Base-by-base conservation (phyloP, 2,888 invertebrate genomes). In the Leptinotarsa peninsularis region DNA sequence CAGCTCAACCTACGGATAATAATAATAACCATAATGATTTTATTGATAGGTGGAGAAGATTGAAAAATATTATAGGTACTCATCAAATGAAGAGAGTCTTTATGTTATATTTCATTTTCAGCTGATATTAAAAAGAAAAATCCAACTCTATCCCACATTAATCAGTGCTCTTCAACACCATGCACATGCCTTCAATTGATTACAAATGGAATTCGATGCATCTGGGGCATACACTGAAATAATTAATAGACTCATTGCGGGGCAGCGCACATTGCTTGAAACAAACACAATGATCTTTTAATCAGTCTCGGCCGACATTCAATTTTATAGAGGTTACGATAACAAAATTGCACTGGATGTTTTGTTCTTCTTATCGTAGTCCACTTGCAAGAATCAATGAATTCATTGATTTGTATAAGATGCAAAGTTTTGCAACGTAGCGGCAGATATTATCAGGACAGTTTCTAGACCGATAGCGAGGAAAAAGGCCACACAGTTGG, bases 221-320 rank as follows among this genome's bases (percentile, higher is more conserved):
- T 69, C 69, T 69, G 54, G 54, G 50, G n/a, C 54, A 69, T 54
- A 50, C 43, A 56, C 33, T 69, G 56, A 56, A 69, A 69, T 50
- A 52, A 50, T 68, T 52, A 23, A 68, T 69, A 27, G 56, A 69
- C 43, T 69, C 27, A 69, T 68, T 27, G 52, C 56, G 54, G 54
- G 69, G 56, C 18, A 68, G 7, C 49, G 23, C 21, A 49, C 49
- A 49, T 52, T 68, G 21, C 68, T 68, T 7, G 54, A 69, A 56
- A 54, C 33, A 56, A 69, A 50, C 56, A 69, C 54, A 69, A 69
- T 69, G 69, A 69, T 50, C 54, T 69, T 56, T 68, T 63, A 63
- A 33, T 63, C 43, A 33, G 17, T 33, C 63, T 63, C 43, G 63
- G 63, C n/a, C 63, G 43, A 63, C 33, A 63, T 63, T 63, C 63